phyloP scores from a whole-genome alignment of 2,797 vertebrate genomes.

The Hemitrygon akajei region DNA sequence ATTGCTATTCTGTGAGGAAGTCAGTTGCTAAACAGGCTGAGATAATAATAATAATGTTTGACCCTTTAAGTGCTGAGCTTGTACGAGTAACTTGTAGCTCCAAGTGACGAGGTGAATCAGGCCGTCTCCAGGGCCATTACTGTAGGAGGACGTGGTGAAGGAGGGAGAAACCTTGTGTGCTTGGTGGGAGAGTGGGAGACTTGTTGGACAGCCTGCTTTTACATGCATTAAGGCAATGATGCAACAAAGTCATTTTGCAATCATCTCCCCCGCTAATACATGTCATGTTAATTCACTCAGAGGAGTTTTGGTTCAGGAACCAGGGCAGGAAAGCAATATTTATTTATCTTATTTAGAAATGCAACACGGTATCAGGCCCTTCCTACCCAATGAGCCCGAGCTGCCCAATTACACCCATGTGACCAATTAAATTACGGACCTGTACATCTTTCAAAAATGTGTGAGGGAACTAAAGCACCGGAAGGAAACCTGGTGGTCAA shows the following conservation, averaged over 20 bases:
- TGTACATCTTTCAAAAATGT: too few species aligned
- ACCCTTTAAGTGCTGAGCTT: constrained; percentile 62
- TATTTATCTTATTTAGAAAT: too few species aligned
- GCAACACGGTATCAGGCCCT: too few species aligned
- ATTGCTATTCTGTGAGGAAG: constrained; percentile 97
- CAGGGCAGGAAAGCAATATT: neutral
- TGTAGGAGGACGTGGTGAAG: neutral
- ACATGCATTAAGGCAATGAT: neutral
- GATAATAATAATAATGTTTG: constrained; percentile 81
- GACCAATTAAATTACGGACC: too few species aligned
- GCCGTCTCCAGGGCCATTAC: too few species aligned
- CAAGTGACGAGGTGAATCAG: neutral
- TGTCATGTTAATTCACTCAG: neutral
- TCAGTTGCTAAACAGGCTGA: constrained; percentile 90
- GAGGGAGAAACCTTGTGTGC: neutral
- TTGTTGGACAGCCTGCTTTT: neutral
- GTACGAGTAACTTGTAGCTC: constrained; percentile 48
- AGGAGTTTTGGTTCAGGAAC: neutral
- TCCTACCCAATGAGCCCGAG: too few species aligned
- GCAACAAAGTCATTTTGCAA: neutral
- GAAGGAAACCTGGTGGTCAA: too few species aligned
- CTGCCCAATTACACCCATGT: too few species aligned
- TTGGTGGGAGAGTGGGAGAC: too few species aligned
- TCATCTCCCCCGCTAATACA: neutral
- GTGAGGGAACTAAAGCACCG: too few species aligned